phyloP scores from a whole-genome alignment of 1,140 invertebrate genomes.

The Amyelois transitella region DNA sequence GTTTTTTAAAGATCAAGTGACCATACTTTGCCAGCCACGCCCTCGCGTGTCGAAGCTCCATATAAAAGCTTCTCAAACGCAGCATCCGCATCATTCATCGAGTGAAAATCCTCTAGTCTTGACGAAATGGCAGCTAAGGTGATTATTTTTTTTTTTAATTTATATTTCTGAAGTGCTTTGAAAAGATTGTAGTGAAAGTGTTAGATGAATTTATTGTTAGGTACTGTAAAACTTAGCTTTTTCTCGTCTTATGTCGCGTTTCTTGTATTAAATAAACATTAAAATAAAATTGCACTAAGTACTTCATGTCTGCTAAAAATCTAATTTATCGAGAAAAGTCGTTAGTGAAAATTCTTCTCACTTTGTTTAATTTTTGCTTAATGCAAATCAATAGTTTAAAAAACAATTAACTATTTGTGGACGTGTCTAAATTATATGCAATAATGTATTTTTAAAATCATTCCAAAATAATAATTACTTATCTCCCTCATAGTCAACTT shows the following conservation, averaged over 20 bases:
- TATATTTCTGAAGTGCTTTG: neutral
- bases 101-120: slow-evolving; percentile 39
- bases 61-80: slow-evolving; percentile 51
- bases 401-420: no score
- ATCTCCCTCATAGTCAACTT: no score
- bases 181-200: slow-evolving; percentile 13
- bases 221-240: neutral
- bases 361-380: no score
- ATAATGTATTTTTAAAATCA: no score
- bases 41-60: slow-evolving; percentile 33
- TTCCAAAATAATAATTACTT: no score
- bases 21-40: slow-evolving; percentile 35
- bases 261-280: no score
- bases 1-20: slow-evolving; percentile 47
- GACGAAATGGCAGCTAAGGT: slow-evolving; percentile 63
- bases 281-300: no score
- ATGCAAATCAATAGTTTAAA: no score
- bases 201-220: neutral
- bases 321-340: no score
- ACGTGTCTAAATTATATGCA: no score
- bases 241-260: neutral
- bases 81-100: slow-evolving; percentile 49
- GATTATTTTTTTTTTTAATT: slow-evolving; percentile 10
- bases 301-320: no score
- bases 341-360: no score